phyloP scores from a whole-genome alignment of 2,113 vertebrate species.

The Tauraco erythrolophus region DNA sequence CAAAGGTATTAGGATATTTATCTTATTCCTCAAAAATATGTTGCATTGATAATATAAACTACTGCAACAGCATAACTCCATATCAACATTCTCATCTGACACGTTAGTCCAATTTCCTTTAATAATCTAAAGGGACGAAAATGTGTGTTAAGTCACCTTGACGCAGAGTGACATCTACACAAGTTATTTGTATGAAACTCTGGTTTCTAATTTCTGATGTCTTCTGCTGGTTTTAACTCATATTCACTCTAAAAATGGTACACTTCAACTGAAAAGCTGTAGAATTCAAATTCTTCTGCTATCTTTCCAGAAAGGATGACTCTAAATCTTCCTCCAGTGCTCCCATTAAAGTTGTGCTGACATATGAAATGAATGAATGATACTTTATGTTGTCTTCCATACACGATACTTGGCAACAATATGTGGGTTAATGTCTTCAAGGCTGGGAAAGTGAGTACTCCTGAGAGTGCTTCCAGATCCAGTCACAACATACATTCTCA shows the following conservation, averaged over 20 bases:
- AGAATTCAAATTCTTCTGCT: background rate
- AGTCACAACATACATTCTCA: background rate
- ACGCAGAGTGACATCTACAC: background rate
- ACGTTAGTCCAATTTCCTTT: background rate
- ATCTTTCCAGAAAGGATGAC: background rate
- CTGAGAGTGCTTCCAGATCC: background rate
- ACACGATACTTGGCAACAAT: fast-evolving
- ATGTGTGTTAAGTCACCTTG: background rate
- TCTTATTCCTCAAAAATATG: background rate
- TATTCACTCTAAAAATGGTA: background rate
- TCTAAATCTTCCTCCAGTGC: background rate
- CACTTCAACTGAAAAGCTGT: background rate
- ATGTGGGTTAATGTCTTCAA: background rate
- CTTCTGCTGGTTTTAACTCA: background rate
- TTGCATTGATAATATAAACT: background rate
- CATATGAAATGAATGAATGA: background rate
- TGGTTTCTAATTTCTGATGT: background rate
- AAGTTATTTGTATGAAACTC: background rate
- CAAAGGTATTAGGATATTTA: background rate
- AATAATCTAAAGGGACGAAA: background rate
- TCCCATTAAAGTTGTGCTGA: background rate
- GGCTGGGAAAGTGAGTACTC: background rate
- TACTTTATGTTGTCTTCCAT: background rate
- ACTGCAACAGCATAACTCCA: background rate
- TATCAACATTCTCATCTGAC: background rate